phyloP scores from a whole-genome alignment of 2,888 invertebrate species.

The Hirtodrosophila duncani region DNA sequence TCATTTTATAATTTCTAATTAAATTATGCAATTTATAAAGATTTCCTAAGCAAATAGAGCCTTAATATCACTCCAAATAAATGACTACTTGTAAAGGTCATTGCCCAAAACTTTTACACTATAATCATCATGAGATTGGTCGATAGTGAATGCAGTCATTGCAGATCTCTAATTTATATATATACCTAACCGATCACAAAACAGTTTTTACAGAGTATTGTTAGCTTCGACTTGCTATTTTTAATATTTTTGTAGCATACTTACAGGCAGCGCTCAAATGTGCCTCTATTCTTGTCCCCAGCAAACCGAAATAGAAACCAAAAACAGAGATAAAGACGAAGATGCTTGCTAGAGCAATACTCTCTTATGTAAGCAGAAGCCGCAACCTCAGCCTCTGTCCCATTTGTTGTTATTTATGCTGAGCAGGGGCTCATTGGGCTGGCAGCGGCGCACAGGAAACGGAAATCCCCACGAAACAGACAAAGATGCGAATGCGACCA shows the following conservation, averaged over 20 bases:
- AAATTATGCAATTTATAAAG: too few species aligned
- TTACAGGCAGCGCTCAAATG: constrained; percentile 44
- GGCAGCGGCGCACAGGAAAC: constrained; percentile 23
- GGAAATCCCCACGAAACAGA: constrained; percentile 30
- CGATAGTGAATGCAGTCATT: too few species aligned
- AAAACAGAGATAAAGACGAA: constrained; percentile 39
- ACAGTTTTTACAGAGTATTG: too few species aligned
- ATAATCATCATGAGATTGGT: too few species aligned
- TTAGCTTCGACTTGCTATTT: constrained; percentile 19
- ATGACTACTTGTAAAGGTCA: too few species aligned
- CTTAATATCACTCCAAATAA: too few species aligned
- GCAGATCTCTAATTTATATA: too few species aligned
- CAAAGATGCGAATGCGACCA: constrained; percentile 8
- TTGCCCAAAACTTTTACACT: too few species aligned
- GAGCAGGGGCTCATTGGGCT: constrained; percentile 43
- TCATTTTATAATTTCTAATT: too few species aligned
- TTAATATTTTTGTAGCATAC: constrained; percentile 34
- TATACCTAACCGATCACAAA: too few species aligned
- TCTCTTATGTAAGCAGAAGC: neutral
- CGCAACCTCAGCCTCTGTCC: constrained; percentile 17
- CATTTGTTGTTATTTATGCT: constrained; percentile 68
- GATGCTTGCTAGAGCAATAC: constrained; percentile 17
- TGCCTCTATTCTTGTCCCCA: too few species aligned
- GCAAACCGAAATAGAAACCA: constrained; percentile 11
- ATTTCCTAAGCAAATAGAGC: too few species aligned